A percentile compares a stretch with the other conserved stretches of the same genome.
Conservation (phyloP, 2,888 invertebrate genomes). For the Cerceris ruficornis region DNA sequence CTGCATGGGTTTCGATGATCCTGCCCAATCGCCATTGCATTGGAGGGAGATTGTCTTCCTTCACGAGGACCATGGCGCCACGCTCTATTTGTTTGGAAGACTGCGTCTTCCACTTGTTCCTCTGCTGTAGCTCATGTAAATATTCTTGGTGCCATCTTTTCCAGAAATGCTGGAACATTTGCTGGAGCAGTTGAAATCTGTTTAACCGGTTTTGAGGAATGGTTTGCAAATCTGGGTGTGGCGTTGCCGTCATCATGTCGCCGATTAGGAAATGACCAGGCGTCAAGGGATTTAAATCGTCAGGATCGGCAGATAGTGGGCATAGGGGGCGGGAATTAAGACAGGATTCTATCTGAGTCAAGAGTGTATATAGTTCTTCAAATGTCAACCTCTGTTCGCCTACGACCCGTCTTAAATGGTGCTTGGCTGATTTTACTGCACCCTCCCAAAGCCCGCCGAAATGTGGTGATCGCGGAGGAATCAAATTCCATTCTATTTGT, state of each 20-base stretch:
- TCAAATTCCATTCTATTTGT: not conserved
- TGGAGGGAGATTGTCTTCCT: not conserved
- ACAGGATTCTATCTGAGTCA: conserved; percentile 3
- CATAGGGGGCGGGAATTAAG: not conserved
- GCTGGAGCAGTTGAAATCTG: too few relatives aligned
- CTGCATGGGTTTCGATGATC: not conserved
- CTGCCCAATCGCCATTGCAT: not conserved
- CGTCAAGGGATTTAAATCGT: too few relatives aligned
- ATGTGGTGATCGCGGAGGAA: not conserved
- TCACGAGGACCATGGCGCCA: not conserved
- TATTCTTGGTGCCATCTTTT: too few relatives aligned
- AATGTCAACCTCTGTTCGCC: not conserved
- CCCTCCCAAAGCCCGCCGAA: conserved; percentile 6
- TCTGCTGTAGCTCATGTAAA: not conserved
- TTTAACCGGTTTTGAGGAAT: too few relatives aligned
- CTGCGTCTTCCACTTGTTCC: too few relatives aligned
- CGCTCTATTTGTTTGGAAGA: too few relatives aligned
- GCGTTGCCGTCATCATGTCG: too few relatives aligned
- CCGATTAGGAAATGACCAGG: too few relatives aligned
- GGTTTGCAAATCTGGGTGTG: too few relatives aligned
- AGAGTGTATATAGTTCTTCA: not conserved
- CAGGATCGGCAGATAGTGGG: too few relatives aligned
- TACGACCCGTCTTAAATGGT: conserved; percentile 2
- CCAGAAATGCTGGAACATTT: too few relatives aligned
- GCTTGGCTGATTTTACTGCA: not conserved